These are phyloP conservation scores for Chamaetylas fuelleborni DNA, from an alignment of 2,113 vertebrate species.

Conservation along the genomic window DNA sequence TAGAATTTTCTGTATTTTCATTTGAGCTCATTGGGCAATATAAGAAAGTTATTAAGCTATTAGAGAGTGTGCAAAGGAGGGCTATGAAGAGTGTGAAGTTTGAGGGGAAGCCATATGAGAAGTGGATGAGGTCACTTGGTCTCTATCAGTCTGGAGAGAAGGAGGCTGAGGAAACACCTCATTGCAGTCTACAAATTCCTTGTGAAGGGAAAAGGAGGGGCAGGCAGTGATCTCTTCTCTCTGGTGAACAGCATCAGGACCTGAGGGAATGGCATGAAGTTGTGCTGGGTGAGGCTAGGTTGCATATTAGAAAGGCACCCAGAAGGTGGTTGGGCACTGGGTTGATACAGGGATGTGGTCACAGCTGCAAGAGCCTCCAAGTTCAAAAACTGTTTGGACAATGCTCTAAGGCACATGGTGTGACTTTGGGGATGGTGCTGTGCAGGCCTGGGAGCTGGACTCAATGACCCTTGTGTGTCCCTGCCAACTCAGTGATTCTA, in stretches of 20 bases:
- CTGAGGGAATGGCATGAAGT: not conserved
- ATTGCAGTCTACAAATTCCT: too few relatives aligned
- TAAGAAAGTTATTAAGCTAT: not conserved
- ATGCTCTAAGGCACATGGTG: not conserved
- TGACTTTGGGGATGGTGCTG: too few relatives aligned
- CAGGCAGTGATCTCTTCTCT: too few relatives aligned
- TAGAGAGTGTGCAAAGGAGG: not conserved
- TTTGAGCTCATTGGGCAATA: too few relatives aligned
- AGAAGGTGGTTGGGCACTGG: not conserved
- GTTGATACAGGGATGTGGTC: not conserved
- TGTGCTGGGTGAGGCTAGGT: rapidly evolving
- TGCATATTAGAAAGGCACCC: too few relatives aligned
- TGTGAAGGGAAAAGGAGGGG: not conserved
- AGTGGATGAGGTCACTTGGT: rapidly evolving
- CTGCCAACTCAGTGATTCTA: not conserved
- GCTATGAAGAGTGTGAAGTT: not conserved
- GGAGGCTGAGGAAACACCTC: not conserved
- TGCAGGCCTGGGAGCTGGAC: not conserved
- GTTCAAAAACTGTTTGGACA: not conserved
- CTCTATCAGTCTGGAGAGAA: not conserved
- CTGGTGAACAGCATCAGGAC: not conserved
- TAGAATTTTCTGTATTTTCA: not conserved
- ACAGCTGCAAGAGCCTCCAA: not conserved
- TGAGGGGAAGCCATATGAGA: not conserved
- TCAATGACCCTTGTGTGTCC: too few relatives aligned